Evolutionary conservation across 2,797 vertebrate genomes (phyloP).

Genomic region (Pristis pectinata): DNA sequence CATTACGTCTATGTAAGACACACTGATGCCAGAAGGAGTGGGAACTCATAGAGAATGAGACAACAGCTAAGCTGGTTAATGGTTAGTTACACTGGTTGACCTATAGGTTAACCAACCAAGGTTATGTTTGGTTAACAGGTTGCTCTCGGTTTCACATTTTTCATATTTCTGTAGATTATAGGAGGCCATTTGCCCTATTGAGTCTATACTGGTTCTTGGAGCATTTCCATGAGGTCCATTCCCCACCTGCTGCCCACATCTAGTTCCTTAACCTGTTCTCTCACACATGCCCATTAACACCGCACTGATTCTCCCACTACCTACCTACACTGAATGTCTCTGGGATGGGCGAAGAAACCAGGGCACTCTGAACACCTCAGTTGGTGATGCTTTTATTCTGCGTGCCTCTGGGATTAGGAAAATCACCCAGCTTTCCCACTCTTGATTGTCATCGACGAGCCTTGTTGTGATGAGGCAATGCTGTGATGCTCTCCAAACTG

Average conservation of each 20-base stretch:
- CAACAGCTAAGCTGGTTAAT: background rate
- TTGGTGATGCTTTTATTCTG: background rate
- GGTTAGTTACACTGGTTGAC: background rate
- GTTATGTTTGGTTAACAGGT: background rate
- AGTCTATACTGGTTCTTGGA: too few relatives aligned
- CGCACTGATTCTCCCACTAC: too few relatives aligned
- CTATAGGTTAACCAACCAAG: background rate
- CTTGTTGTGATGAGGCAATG: background rate
- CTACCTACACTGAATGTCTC: too few relatives aligned
- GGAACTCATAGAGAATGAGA: background rate
- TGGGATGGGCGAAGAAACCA: too few relatives aligned
- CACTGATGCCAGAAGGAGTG: background rate
- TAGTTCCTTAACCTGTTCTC: too few relatives aligned
- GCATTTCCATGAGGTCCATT: too few relatives aligned
- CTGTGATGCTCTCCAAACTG: background rate
- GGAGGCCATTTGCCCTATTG: too few relatives aligned
- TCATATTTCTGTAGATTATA: too few relatives aligned
- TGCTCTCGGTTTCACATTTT: background rate
- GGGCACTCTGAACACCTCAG: background rate
- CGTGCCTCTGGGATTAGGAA: background rate
- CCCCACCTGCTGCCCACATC: too few relatives aligned
- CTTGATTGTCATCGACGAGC: background rate
- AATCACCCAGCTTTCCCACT: background rate
- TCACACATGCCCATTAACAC: too few relatives aligned
- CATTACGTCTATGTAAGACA: background rate